Conservation (phyloP, 2,888 invertebrate species). For the Cephalotes varians region DNA sequence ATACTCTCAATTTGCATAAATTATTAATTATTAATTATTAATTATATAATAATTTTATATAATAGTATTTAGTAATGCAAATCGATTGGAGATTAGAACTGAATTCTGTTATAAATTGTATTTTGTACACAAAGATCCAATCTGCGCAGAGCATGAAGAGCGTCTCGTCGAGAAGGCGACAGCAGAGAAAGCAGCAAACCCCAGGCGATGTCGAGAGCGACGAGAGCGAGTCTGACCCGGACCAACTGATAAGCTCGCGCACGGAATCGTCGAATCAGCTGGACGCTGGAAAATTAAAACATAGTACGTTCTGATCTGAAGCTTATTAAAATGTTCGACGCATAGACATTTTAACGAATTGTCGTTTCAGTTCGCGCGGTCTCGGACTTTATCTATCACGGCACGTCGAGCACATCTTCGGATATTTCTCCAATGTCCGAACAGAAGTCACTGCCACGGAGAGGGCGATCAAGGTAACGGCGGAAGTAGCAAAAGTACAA, state of each 20-base stretch:
- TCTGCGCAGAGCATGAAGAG: constrained; percentile 84
- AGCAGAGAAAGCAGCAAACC: constrained; percentile 87
- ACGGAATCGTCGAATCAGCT: constrained; percentile 92
- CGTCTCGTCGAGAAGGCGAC: constrained; percentile 87
- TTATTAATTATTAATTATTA: background rate
- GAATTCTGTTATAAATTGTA: background rate
- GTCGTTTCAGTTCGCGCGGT: constrained; percentile 83
- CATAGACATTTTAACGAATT: background rate
- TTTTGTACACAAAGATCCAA: background rate
- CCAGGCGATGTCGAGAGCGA: constrained; percentile 89
- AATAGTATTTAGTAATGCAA: background rate
- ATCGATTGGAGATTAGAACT: background rate
- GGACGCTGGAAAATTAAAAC: constrained; percentile 90
- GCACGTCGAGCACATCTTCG: constrained; percentile 92
- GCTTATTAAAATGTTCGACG: background rate
- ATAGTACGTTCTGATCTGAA: constrained; percentile 87
- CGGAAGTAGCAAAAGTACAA: background rate
- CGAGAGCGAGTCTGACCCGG: constrained; percentile 92
- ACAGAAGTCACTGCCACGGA: constrained; percentile 91
- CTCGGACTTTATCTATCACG: constrained; percentile 91
- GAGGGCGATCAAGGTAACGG: constrained; percentile 90
- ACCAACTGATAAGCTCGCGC: constrained; percentile 91
- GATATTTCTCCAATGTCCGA: constrained; percentile 93
- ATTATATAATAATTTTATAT: too few species aligned
- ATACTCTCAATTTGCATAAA: background rate